Evolutionary conservation across 2,113 vertebrate species (phyloP).

Genomic region (Cynopterus brachyotis): DNA sequence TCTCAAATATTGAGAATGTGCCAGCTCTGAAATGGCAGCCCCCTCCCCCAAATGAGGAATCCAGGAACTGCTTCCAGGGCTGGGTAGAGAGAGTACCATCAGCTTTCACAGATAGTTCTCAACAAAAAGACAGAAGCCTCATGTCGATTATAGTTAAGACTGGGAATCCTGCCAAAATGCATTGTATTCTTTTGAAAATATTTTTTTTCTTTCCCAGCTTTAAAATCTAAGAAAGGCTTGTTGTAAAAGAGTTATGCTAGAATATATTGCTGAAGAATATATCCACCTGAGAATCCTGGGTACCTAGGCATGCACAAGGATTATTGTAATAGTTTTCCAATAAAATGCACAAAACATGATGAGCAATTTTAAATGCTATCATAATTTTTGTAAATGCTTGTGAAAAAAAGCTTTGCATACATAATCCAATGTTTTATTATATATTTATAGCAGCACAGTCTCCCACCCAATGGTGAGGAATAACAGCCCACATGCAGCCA

Average conservation of each 20-base stretch:
- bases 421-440: slow-evolving; percentile 65
- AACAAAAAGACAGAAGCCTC: slow-evolving; percentile 35
- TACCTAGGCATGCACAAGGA: not conserved
- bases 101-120: not conserved
- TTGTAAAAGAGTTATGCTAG: not conserved
- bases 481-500: slow-evolving; percentile 60
- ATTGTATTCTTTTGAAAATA: slow-evolving; percentile 53
- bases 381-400: slow-evolving; percentile 36
- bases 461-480: not conserved
- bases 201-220: not conserved
- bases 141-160: not conserved
- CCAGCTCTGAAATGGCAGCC: not conserved
- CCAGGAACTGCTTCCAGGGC: not conserved
- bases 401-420: slow-evolving; percentile 34
- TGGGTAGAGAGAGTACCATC: not conserved
- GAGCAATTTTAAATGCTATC: slow-evolving; percentile 2
- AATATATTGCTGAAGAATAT: slow-evolving; percentile 3
- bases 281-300: slow-evolving; percentile 21
- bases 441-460: slow-evolving; percentile 62
- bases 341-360: slow-evolving; percentile 44
- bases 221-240: slow-evolving; percentile 43
- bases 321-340: not conserved
- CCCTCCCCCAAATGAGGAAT: not conserved
- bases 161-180: slow-evolving; percentile 37
- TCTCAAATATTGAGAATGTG: not conserved